Percentiles rank a stretch among this genome's conserved stretches.
Evolutionary conservation across 2,113 vertebrate species (phyloP).

Genomic region (Cyanocitta stelleri): DNA sequence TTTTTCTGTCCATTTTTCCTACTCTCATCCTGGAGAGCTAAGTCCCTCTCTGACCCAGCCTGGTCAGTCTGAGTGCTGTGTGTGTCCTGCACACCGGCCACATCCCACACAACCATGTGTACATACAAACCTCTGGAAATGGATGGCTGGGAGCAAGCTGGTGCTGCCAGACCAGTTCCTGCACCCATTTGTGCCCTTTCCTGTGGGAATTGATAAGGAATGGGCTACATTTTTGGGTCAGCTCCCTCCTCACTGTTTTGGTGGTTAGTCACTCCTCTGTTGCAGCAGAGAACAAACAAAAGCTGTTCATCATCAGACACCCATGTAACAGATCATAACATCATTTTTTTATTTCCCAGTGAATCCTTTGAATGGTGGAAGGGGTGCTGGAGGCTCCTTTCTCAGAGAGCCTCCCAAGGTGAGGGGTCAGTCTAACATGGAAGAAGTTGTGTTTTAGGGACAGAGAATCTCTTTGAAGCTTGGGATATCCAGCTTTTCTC

Average conservation of each 20-base stretch:
- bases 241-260: not conserved
- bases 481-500: not conserved
- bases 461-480: not conserved
- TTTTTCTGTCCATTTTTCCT: not conserved
- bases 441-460: not conserved
- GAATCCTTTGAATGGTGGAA: not conserved
- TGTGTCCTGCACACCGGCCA: not conserved
- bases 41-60: not conserved
- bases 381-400: not conserved
- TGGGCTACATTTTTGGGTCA: not conserved
- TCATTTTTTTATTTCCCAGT: not conserved
- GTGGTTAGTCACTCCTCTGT: not conserved
- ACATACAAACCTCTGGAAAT: not conserved
- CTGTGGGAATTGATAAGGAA: not conserved
- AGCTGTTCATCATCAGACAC: not conserved
- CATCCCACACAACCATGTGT: fast-evolving
- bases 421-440: not conserved
- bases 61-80: not conserved
- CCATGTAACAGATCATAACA: not conserved
- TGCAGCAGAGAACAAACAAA: not conserved
- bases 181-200: not conserved
- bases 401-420: not conserved
- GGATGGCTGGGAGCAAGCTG: not conserved
- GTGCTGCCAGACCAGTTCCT: not conserved
- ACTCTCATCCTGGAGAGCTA: not conserved